Base-by-base conservation (phyloP, 2,797 vertebrate species). In the Microchirus variegatus region DNA sequence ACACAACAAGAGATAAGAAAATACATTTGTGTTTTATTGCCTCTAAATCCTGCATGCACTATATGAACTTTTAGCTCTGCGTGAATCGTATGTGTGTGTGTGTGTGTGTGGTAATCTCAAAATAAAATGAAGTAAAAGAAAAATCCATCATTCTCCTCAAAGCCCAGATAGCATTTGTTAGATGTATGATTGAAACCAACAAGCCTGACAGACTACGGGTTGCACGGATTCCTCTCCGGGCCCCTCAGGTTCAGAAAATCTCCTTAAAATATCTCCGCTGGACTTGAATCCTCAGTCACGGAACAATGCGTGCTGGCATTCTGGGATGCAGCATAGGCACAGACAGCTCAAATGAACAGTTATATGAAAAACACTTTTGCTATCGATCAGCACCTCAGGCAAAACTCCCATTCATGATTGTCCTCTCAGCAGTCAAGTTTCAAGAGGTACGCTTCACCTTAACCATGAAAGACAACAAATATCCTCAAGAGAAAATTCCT, bases 301-400 rank as follows among this genome's bases (percentile, higher is more conserved):
- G 74, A 85, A 87, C 75, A 79, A 84, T 85, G 82, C 78, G 69
- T 84, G 73, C 85, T 63, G 79, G 80, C 80, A 83, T 85, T 83
- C 73, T 67, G 74, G 74, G 80, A 82, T 75, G 80, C 78, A 78
- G 78, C 42, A 10, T 71, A 87, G 80, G 80, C 73, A 56, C 78
- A 82, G 74, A 73, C 77, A 68, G 74, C 65, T 69, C 77, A 83
- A 87, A 88, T 80, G 77, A 92, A 74, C 84, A 82, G 80, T 81
- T 82, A 87, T 85, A 84, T 88, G 87, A 89, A 89, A 89, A 90
- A 89, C 82, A 74, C 59, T 83, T 84, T 86, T 77, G 63, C 64
- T 43, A 91, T 90, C 85, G 86, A 93, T 90, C 77, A 58, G 74
- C 49, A 88, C 91, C 88, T 65, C 73, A 87, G 88, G 90, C 88